Evolutionary conservation across 2,113 vertebrate genomes (phyloP).

Genomic region (Cettia cetti): DNA sequence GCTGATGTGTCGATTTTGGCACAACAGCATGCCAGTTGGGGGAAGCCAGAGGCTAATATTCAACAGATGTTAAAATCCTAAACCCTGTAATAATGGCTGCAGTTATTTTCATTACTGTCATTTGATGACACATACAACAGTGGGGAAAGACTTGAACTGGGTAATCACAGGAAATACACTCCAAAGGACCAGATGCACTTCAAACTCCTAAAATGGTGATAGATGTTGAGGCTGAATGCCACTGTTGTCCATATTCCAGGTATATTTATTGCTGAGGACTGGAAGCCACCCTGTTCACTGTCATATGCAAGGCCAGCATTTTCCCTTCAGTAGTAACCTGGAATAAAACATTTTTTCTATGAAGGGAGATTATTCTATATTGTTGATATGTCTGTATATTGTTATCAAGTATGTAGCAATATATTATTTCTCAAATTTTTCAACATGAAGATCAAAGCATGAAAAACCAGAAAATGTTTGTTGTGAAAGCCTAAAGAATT

Average conservation of each 20-base stretch:
- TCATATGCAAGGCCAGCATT: slow-evolving; percentile 7
- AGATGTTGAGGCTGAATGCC: slow-evolving; percentile 62
- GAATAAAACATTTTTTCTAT: slow-evolving; percentile 36
- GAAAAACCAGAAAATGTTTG: background rate
- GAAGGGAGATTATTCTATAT: slow-evolving; percentile 23
- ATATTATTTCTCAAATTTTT: slow-evolving; percentile 50
- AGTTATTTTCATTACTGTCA: slow-evolving; percentile 72
- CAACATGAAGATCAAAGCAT: slow-evolving; percentile 37
- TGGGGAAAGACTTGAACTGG: slow-evolving; percentile 64
- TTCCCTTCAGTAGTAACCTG: slow-evolving; percentile 10
- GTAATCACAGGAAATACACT: slow-evolving; percentile 66
- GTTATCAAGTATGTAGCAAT: background rate
- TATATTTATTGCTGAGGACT: slow-evolving; percentile 56
- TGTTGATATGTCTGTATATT: background rate
- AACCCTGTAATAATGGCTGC: slow-evolving; percentile 68
- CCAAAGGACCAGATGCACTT: slow-evolving; percentile 67
- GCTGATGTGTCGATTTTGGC: slow-evolving; percentile 27
- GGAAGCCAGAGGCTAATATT: slow-evolving; percentile 74
- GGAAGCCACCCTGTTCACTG: slow-evolving; percentile 32
- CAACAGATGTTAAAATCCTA: slow-evolving; percentile 74
- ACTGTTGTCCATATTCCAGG: slow-evolving; percentile 57
- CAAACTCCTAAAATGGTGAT: slow-evolving; percentile 57
- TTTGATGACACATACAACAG: slow-evolving; percentile 61
- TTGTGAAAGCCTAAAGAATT: slow-evolving; percentile 34
- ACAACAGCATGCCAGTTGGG: slow-evolving; percentile 45